phyloP scores from a whole-genome alignment of 2,797 vertebrate species.

The Hippoglossus hippoglossus region DNA sequence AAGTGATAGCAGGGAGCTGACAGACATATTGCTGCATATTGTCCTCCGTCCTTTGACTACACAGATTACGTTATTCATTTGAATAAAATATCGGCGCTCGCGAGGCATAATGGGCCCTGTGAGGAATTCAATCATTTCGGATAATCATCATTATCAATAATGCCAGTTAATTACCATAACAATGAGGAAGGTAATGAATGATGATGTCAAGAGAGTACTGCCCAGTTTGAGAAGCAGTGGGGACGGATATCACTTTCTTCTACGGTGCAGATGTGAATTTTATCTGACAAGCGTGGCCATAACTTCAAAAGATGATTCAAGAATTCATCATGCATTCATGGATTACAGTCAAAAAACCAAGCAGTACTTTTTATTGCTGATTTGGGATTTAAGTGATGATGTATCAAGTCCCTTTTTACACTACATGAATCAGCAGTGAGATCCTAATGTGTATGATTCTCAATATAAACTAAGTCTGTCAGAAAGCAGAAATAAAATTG shows the following conservation, averaged over 20 bases:
- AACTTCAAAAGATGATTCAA: slow-evolving; percentile 52
- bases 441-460: slow-evolving; percentile 8
- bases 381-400: slow-evolving; percentile 56
- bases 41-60: slow-evolving; percentile 71
- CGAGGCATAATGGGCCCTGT: slow-evolving; percentile 78
- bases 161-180: slow-evolving; percentile 86
- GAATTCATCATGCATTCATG: slow-evolving; percentile 46
- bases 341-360: slow-evolving; percentile 42
- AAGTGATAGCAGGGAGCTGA: slow-evolving; percentile 65
- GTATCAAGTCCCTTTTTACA: slow-evolving; percentile 55
- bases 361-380: slow-evolving; percentile 34
- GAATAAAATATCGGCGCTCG: slow-evolving; percentile 81
- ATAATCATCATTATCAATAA: slow-evolving; percentile 87
- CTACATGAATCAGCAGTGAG: slow-evolving; percentile 42
- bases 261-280: slow-evolving; percentile 47
- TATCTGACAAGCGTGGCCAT: slow-evolving; percentile 29
- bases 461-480: slow-evolving; percentile 15
- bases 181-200: slow-evolving; percentile 83
- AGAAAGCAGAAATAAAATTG: background rate
- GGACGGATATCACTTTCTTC: slow-evolving; percentile 45
- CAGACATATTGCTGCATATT: slow-evolving; percentile 66
- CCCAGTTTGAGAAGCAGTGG: slow-evolving; percentile 54
- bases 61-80: slow-evolving; percentile 77
- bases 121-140: slow-evolving; percentile 84
- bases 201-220: slow-evolving; percentile 73